Evolutionary conservation across 2,888 invertebrate species (phyloP).

Genomic region (Lepidonotus clava): DNA sequence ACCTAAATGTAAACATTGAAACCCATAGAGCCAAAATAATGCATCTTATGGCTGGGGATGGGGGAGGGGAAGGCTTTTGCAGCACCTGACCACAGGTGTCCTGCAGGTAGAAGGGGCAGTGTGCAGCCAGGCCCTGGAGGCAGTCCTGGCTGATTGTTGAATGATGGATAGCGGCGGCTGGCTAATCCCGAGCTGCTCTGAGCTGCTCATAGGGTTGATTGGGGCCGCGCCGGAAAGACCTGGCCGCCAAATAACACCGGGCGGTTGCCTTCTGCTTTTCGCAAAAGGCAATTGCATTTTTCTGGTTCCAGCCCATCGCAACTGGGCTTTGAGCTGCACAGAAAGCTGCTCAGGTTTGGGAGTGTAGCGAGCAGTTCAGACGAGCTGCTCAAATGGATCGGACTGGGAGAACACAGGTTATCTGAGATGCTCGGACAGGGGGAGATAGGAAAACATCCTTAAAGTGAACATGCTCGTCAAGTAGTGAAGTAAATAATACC

Average conservation of each 20-base stretch:
- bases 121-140: not conserved
- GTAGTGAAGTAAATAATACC: too few relatives aligned
- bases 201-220: not conserved
- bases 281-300: slow-evolving; percentile 25
- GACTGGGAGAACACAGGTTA: too few relatives aligned
- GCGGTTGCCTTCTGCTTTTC: not conserved
- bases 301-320: not conserved
- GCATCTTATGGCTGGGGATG: too few relatives aligned
- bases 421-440: too few relatives aligned
- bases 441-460: too few relatives aligned
- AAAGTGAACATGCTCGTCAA: too few relatives aligned
- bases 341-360: too few relatives aligned
- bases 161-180: slow-evolving; percentile 9
- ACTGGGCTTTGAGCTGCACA: too few relatives aligned
- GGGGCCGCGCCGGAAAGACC: not conserved
- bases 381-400: too few relatives aligned
- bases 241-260: slow-evolving; percentile 2
- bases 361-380: too few relatives aligned
- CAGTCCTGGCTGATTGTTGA: not conserved
- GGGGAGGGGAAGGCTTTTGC: not conserved
- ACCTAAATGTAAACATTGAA: too few relatives aligned
- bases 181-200: slow-evolving; percentile 9
- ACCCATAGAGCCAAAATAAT: too few relatives aligned
- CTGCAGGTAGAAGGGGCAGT: not conserved
- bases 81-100: slow-evolving; percentile 30